Conservation (phyloP, 2,888 invertebrate genomes). For the Tenthredo mesomela region DNA sequence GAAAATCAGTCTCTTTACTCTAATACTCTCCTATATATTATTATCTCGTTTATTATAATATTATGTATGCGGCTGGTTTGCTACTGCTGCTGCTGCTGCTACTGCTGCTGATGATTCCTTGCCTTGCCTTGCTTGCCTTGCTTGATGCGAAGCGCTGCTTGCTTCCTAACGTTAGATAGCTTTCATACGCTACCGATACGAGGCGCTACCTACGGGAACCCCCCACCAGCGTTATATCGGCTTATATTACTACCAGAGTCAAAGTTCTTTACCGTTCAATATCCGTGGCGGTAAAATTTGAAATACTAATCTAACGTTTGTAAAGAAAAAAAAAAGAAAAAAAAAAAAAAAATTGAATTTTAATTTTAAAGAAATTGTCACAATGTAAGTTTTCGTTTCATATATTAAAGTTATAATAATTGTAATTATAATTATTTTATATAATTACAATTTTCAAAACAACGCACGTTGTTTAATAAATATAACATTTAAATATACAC, state of each 20-base stretch:
- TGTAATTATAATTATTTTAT: too few relatives aligned
- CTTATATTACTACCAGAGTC: not conserved
- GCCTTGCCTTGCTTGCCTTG: not conserved
- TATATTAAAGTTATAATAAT: too few relatives aligned
- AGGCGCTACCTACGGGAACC: conserved; percentile 17
- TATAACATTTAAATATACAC: too few relatives aligned
- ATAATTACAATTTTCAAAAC: too few relatives aligned
- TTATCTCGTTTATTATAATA: not conserved
- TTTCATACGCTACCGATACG: conserved; percentile 29
- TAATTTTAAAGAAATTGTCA: too few relatives aligned
- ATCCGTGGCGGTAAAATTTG: not conserved
- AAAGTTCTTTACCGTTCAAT: not conserved
- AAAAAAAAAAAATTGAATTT: too few relatives aligned
- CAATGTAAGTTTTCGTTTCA: too few relatives aligned
- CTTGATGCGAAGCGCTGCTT: not conserved
- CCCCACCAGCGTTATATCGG: not conserved
- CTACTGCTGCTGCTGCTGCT: not conserved
- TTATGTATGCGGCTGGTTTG: not conserved
- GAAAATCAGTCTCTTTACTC: conserved; percentile 68
- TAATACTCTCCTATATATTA: conserved; percentile 59
- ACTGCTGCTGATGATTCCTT: not conserved
- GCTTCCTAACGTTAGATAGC: conserved; percentile 7
- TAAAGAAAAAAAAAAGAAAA: too few relatives aligned
- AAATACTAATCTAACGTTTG: not conserved
- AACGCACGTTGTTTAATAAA: too few relatives aligned